These are phyloP conservation scores for Cryptoblepharus egeriae DNA, from an alignment of 2,797 vertebrate species.

Conservation along the genomic window DNA sequence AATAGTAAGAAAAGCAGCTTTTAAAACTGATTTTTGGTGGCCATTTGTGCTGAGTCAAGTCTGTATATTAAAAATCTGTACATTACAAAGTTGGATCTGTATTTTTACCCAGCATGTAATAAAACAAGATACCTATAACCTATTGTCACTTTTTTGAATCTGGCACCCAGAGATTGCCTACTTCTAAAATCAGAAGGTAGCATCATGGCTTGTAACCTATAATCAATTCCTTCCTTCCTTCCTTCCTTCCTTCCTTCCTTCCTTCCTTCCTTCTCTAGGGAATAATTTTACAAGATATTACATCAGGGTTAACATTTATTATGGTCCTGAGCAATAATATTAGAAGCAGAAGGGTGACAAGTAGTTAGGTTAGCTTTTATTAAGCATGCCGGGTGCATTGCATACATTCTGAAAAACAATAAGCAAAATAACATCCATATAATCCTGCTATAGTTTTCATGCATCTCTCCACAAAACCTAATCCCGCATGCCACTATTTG, in stretches of 20 bases:
- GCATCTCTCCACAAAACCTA: constrained; percentile 53
- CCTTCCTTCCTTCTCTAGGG: neutral
- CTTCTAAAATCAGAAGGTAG: no score
- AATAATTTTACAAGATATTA: constrained; percentile 62
- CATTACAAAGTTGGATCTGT: no score
- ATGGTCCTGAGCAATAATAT: constrained; percentile 61
- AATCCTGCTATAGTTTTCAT: constrained; percentile 61
- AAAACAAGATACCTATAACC: no score
- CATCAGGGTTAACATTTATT: constrained; percentile 63
- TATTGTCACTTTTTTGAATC: no score
- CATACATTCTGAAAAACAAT: constrained; percentile 52
- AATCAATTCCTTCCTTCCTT: neutral
- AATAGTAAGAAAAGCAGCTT: no score
- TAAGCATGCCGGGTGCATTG: constrained; percentile 63
- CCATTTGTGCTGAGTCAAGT: no score
- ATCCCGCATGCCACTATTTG: constrained; percentile 58
- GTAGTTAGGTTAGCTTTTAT: constrained; percentile 65
- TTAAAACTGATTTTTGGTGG: no score
- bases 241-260: neutral
- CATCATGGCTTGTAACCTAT: no score
- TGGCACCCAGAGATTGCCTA: no score
- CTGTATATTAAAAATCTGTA: no score
- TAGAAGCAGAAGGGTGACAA: constrained; percentile 46
- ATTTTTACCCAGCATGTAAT: no score
- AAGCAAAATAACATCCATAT: constrained; percentile 48